phyloP scores from a whole-genome alignment of 1,140 invertebrate species.

The Drosophila miranda region DNA sequence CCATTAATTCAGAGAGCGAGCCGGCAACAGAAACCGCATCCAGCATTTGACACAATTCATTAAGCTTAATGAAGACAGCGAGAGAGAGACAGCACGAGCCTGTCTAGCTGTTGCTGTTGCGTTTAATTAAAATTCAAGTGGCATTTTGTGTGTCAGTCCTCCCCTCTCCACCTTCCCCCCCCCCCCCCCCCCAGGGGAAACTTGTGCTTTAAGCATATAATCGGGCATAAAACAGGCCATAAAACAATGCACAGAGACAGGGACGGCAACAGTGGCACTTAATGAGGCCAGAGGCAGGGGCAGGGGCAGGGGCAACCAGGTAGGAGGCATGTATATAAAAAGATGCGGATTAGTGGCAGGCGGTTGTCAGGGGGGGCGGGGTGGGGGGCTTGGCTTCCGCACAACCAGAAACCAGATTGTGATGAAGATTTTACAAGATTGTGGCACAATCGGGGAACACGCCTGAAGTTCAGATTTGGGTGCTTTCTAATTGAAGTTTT shows the following conservation, averaged over 20 bases:
- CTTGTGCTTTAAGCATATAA: slow-evolving; percentile 78
- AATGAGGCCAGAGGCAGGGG: slow-evolving; percentile 11
- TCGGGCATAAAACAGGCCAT: slow-evolving; percentile 78
- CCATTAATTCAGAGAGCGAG: slow-evolving; percentile 40
- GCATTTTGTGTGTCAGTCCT: slow-evolving; percentile 71
- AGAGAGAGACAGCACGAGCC: slow-evolving; percentile 8
- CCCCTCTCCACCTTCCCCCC: not conserved
- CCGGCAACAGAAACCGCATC: slow-evolving; percentile 51
- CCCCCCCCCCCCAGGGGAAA: slow-evolving; percentile 24
- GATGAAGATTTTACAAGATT: slow-evolving; percentile 41
- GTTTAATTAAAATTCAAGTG: slow-evolving; percentile 81
- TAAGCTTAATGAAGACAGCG: slow-evolving; percentile 76
- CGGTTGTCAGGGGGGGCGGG: not conserved
- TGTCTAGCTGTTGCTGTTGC: slow-evolving; percentile 67
- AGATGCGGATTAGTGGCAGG: slow-evolving; percentile 28
- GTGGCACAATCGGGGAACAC: slow-evolving; percentile 22
- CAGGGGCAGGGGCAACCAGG: too few species aligned
- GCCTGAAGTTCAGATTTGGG: not conserved
- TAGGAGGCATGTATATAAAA: slow-evolving; percentile 7
- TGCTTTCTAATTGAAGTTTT: not conserved
- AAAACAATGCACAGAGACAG: slow-evolving; percentile 58
- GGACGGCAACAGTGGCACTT: slow-evolving; percentile 25
- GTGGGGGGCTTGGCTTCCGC: slow-evolving; percentile 16
- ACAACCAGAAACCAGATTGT: slow-evolving; percentile 34
- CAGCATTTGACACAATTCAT: slow-evolving; percentile 76